Base-by-base conservation (phyloP, 2,797 vertebrate genomes). In the Chrosomus eos region DNA sequence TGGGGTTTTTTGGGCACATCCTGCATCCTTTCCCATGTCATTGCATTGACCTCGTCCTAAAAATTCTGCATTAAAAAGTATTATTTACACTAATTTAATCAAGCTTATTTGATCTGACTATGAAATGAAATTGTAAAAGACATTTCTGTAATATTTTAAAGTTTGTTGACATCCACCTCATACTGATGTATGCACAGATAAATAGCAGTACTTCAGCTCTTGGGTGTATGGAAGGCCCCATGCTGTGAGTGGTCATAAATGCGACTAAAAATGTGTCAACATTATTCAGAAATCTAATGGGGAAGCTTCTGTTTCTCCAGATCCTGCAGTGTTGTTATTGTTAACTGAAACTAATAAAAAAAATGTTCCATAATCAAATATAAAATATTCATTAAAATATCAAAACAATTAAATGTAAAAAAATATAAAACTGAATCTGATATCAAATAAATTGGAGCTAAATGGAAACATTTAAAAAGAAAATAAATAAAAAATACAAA, bases 1-100 rank as follows among this genome's bases (percentile, higher is more conserved):
- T 70, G 18, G n/a, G n/a, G n/a, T n/a, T 70, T 53, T 58, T 16
- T 33, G 19, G 38, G 58, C 11, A 76, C 28, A 62, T 31, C 66
- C 85, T 85, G 76, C 28, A 82, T 77, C 68, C 68, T 76, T 74
- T 58, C 48, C 71, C 13, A 80, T 28, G 43, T 77, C 36, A 18
- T 2, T 75, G 43, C 64, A 43, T 4, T 21, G 21, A 14, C 48
- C 13, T 48, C 14, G 76, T 78, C 36, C 36, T 58, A 0, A 13
- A 28, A 28, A 3, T n/a, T 66, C 14, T 64, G 8, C 33, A 73
- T 31, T 18, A 23, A 60, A 23, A 33, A 82, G 26, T 36, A 70
- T 19, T 13, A 6, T 21, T 45, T 21, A 10, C 26, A 40, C 11
- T 23, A 31, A 36, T 36, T 23, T 26, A 23, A 11, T 23, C 19